Conservation (phyloP, 1,140 invertebrate species). For the Plodia interpunctella region DNA sequence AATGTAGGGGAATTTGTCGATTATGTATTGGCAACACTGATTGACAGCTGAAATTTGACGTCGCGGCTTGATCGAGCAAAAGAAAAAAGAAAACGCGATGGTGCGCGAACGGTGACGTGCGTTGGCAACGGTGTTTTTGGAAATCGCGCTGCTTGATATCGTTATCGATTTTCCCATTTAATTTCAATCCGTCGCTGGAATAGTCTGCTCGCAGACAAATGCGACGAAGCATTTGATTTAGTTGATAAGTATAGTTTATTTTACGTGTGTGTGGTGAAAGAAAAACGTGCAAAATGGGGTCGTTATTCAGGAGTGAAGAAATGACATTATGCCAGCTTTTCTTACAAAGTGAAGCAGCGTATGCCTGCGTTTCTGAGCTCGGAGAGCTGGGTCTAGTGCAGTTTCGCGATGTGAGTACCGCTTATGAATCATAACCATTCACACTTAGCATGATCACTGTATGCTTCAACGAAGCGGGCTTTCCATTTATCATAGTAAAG, state of each 20-base stretch:
- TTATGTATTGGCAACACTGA: background rate
- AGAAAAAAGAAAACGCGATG: background rate
- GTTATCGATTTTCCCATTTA: conserved; percentile 52
- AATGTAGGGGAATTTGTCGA: too few species aligned
- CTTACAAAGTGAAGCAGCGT: conserved; percentile 94
- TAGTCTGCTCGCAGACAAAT: conserved; percentile 61
- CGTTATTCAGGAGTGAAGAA: conserved; percentile 93
- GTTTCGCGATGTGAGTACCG: conserved; percentile 91
- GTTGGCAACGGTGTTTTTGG: conserved; percentile 5
- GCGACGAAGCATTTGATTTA: conserved; percentile 51
- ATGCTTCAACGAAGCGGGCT: background rate
- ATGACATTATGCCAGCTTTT: conserved; percentile 96
- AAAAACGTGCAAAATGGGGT: conserved; percentile 80
- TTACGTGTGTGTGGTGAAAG: conserved; percentile 46
- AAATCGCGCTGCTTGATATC: conserved; percentile 26
- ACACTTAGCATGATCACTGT: too few species aligned
- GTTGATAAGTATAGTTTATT: conserved; percentile 29
- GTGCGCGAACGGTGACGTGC: background rate
- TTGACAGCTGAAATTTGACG: background rate
- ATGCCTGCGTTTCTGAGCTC: conserved; percentile 94
- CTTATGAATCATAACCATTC: conserved; percentile 7
- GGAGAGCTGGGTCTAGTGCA: conserved; percentile 96
- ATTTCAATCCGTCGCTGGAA: conserved; percentile 60
- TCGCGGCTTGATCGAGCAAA: background rate
- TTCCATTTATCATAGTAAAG: background rate